A percentile compares a stretch with the other conserved stretches of the same genome.
phyloP scores from a whole-genome alignment of 2,888 invertebrate genomes.

The Euproctis similis region DNA sequence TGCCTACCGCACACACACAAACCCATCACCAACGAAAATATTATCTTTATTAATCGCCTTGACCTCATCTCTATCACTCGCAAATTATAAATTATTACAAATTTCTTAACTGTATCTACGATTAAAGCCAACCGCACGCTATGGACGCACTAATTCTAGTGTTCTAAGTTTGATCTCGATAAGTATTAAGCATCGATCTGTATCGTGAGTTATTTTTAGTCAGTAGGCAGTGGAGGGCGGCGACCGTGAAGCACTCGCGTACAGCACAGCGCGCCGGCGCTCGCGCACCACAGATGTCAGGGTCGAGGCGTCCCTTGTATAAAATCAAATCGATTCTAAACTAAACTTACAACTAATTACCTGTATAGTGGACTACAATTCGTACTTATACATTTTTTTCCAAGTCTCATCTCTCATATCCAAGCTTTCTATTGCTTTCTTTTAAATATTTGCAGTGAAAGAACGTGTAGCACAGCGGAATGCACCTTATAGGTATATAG shows the following conservation, averaged over 20 bases:
- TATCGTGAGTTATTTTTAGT: conserved; percentile 59
- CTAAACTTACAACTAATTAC: too few species aligned
- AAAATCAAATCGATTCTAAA: too few species aligned
- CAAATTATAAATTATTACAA: background rate
- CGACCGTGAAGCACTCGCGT: conserved; percentile 51
- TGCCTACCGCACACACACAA: conserved; percentile 34
- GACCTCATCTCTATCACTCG: conserved; percentile 13
- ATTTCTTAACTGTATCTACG: background rate
- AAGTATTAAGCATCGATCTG: conserved; percentile 37
- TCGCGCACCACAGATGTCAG: conserved; percentile 50
- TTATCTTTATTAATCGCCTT: conserved; percentile 16
- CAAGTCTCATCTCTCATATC: conserved; percentile 23
- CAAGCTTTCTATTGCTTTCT: conserved; percentile 34
- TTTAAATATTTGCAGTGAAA: conserved; percentile 36
- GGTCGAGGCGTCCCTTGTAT: conserved; percentile 36
- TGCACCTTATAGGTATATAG: conserved; percentile 42
- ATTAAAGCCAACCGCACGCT: conserved; percentile 9
- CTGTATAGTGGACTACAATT: too few species aligned
- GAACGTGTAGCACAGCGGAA: conserved; percentile 40
- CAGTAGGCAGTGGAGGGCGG: conserved; percentile 54
- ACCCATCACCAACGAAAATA: conserved; percentile 27
- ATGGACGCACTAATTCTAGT: conserved; percentile 18
- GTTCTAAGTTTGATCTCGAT: conserved; percentile 29
- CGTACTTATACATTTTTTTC: too few species aligned
- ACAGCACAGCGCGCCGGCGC: conserved; percentile 40